Percentiles rank a stretch among this genome's conserved stretches.
phyloP scores from a whole-genome alignment of 2,888 invertebrate species.

The Eutolmus rufibarbis region DNA sequence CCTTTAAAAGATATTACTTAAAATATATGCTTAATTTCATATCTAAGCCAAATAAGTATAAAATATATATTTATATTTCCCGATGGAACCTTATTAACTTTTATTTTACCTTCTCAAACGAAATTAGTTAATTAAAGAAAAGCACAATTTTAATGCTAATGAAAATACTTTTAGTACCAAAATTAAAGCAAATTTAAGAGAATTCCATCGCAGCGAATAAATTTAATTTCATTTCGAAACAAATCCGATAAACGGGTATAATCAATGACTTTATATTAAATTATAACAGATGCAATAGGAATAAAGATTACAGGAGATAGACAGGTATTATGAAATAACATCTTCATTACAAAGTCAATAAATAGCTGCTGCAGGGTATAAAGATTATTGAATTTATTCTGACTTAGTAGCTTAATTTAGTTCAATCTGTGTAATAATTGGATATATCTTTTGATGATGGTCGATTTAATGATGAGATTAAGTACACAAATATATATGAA shows the following conservation, averaged over 20 bases:
- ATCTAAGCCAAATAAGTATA: not conserved
- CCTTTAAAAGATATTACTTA: not conserved
- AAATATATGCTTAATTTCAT: not conserved
- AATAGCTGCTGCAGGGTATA: not conserved
- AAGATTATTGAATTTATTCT: not conserved
- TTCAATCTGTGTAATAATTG: not conserved
- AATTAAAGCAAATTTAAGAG: not conserved
- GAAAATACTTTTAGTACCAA: not conserved
- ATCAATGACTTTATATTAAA: not conserved
- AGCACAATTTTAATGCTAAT: not conserved
- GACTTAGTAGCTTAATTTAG: not conserved
- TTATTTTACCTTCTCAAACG: not conserved
- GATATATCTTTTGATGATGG: not conserved
- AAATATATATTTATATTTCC: no score
- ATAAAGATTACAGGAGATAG: not conserved
- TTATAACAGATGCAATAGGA: not conserved
- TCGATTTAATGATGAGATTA: not conserved
- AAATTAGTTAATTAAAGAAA: not conserved
- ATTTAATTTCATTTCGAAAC: not conserved
- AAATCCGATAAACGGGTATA: not conserved
- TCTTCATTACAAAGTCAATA: not conserved
- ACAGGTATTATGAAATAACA: not conserved
- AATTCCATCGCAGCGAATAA: not conserved
- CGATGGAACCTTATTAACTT: not conserved
- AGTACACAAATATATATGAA: not conserved